Base-by-base conservation (phyloP, 2,888 invertebrate species). In the Herminia tarsipennalis region DNA sequence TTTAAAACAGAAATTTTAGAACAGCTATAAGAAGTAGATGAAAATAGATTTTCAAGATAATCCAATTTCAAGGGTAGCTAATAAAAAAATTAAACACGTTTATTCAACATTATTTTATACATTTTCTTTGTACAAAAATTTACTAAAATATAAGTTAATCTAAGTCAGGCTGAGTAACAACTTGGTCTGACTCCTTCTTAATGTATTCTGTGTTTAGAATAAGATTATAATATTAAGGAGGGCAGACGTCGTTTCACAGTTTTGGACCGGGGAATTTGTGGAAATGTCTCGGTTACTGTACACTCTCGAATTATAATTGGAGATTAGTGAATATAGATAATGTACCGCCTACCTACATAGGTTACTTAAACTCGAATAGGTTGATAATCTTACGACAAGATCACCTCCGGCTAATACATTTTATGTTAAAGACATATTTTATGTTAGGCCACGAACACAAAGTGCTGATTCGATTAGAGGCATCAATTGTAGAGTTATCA, bases 171-270 rank as follows among this genome's bases (percentile, higher is more conserved):
- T 32, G 29, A 52, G 68, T 64, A 64, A 72, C 72, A 75, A 73
- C 64, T 75, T 71, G 59, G 53, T 59, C 47, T 67, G 66, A 63
- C 72, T 74, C 69, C 73, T 66, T 69, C 72, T 74, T 87, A 88
- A 89, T 88, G 73, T 88, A 90, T 89, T 88, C 89, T 76, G 73
- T 87, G 86, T 88, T 88, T 83, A 82, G 87, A 89, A 89, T 89
- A 87, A 82, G 76, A 88, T 89, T 89, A 89, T 86, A 89, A 89
- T 89, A 88, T 86, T 86, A 85, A 88, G 84, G 77, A 81, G 83
- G 66, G 56, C 50, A 59, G 66, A 61, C 60, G 66, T 47, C 64
- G 70, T 60, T 66, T 66, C 68, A 67, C 70, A 66, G 66, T 63
- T 67, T 70, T 51, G 75, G 66, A 55, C 69, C 65, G 50, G 54